Evolutionary conservation across 2,888 invertebrate species (phyloP), one percentile per base, ranked within the genome.

Genomic region (Eucriotettix oculatus): DNA sequence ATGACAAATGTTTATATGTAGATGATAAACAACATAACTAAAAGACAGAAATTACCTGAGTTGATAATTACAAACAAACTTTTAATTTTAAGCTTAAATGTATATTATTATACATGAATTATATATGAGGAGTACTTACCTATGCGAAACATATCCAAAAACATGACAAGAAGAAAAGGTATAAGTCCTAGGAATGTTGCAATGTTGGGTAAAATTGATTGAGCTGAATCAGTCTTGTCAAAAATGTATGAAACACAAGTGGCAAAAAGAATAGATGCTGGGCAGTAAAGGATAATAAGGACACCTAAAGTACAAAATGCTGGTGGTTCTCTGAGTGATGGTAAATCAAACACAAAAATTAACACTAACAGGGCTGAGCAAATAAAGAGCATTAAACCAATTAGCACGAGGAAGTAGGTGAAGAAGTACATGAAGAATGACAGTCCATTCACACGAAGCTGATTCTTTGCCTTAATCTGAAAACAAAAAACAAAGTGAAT

Each of bases 401-500:
- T 80, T 56, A 89, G 76, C 10, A 90, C 84, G 40, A 86, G 79
- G 70, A 87, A 85, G 70, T 87, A 87, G 0, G 86, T 84, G 12
- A 83, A 71, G 72, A 87, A 88, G 71, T 88, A 88, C 78, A 86
- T 80, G 66, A 77, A 77, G 73, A 86, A 85, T 0, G 85, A 82
- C 16, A 91, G 74, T 0, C 91, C 90, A 70, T 90, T 87, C 16
- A 90, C 87, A 16, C 90, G 78, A 43, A 91, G 76, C 70, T 89
- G 89, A 71, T 89, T 89, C 71, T 88, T 86, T 1, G 87, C 85
- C 75, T 86, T 86, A 61, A 85, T 84, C 89, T 90, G 76, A 63
- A 79, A 73, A 60, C 59, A 29, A 29, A 29, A 29, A 29, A 29
- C 29, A 29, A 29, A 29, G 7, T 5, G 2, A 5, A 29, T 29